phyloP scores from a whole-genome alignment of 2,113 vertebrate genomes.

The Lipotes vexillifer region DNA sequence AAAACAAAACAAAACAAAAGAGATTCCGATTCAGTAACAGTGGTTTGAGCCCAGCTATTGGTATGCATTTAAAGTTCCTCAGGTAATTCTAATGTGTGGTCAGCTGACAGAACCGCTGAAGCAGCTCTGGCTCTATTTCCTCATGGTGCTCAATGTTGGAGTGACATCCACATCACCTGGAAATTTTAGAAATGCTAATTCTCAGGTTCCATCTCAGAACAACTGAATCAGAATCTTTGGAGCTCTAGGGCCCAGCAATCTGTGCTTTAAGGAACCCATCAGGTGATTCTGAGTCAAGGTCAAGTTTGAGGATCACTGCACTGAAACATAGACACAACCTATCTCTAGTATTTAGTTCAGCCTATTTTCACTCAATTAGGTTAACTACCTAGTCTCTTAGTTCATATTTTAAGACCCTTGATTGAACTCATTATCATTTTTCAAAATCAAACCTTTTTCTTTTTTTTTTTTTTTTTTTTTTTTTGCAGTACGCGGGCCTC shows the following conservation, averaged over 20 bases:
- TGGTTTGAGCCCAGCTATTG: neutral
- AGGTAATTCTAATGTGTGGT: neutral
- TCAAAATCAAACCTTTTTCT: neutral
- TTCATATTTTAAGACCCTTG: neutral
- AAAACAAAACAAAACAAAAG: neutral
- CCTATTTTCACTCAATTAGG: neutral
- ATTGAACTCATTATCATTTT: neutral
- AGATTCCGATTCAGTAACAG: neutral
- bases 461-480: neutral
- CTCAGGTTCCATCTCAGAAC: neutral
- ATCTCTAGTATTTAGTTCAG: neutral
- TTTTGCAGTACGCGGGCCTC: too few species aligned
- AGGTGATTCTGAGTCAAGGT: neutral
- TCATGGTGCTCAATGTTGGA: neutral
- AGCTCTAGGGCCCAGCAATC: too few species aligned
- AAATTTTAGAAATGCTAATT: neutral
- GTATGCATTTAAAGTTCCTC: neutral
- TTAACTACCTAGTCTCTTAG: neutral
- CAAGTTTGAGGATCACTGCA: neutral
- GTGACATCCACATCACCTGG: neutral
- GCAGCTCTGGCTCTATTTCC: neutral
- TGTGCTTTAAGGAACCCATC: neutral
- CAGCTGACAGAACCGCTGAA: neutral
- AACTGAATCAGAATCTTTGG: neutral
- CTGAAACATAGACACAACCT: neutral